Percentiles rank a stretch among this genome's conserved stretches.
Evolutionary conservation across 2,888 invertebrate species (phyloP).

Genomic region (Incurvaria masculella): DNA sequence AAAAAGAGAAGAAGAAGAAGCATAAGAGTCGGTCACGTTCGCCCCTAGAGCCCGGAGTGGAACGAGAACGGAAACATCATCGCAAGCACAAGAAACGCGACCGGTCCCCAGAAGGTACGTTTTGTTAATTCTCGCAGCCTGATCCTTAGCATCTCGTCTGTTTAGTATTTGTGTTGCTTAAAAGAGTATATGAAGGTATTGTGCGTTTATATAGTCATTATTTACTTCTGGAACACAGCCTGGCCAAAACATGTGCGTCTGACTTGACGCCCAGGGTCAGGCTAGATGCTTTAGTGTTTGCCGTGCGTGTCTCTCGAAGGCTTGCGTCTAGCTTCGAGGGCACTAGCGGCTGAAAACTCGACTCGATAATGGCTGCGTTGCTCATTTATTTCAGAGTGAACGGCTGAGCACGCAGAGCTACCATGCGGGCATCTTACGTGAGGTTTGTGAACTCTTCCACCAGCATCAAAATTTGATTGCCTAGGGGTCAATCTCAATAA

Average conservation of each 20-base stretch:
- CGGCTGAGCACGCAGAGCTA: conserved; percentile 40
- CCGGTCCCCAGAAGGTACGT: conserved; percentile 59
- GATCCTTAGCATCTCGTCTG: too few species aligned
- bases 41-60: conserved; percentile 49
- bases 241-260: conserved; percentile 26
- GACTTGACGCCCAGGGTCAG: background rate
- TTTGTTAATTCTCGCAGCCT: conserved; percentile 15
- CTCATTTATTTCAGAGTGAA: conserved; percentile 53
- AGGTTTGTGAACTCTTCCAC: conserved; percentile 45
- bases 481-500: too few species aligned
- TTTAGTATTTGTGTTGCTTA: too few species aligned
- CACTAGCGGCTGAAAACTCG: conserved; percentile 25
- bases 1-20: conserved; percentile 67
- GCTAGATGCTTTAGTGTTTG: background rate
- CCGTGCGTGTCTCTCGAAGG: conserved; percentile 15
- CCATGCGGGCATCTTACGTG: conserved; percentile 26
- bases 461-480: too few species aligned
- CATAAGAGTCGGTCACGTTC: conserved; percentile 60
- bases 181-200: too few species aligned
- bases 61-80: conserved; percentile 51
- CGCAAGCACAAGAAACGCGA: conserved; percentile 55
- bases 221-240: conserved; percentile 21
- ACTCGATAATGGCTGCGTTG: conserved; percentile 52
- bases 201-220: background rate
- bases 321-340: conserved; percentile 30